Evolutionary conservation across 37 sponge, comb jelly and placozoan genomes (phyloP), one percentile per base, ranked within the genome.

Genomic region (Beroe forskalii): DNA sequence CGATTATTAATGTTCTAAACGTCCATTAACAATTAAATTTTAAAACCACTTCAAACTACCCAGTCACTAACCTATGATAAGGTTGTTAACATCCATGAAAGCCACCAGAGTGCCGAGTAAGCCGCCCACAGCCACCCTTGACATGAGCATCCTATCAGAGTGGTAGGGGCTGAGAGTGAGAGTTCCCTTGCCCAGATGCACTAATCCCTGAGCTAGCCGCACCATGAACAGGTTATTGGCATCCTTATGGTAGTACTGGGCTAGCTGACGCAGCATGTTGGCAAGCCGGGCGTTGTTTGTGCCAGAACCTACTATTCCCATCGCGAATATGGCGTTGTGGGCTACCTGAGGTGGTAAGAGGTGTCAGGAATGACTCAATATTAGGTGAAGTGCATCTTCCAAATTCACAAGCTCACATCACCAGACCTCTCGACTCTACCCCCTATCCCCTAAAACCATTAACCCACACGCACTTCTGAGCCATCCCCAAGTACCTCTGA

Each of bases 281-380:
- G 94, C 99, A 60, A 97, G 76, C 0, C 99, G 64, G 17, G 99
- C 96, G 69, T 97, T 97, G 92, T 97, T 97, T n/a, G 99, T 97
- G 0, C 99, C 92, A 36, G 94, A 94, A 0, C 96, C 99, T 0
- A 97, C 95, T 40, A 97, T 90, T 0, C 99, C 99, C 95, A 97
- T 94, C 32, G 94, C 95, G 61, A 97, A 93, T 41, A 97, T 93
- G 43, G 99, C 99, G 90, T 94, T 97, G 90, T 95, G 93, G 3
- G 62, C 75, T 3, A 72, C 75, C 75, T 72, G 75, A 12, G 20
- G 94, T 14, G 20, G 67, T n/a, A n/a, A n/a, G n/a, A n/a, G n/a
- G n/a, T n/a, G n/a, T n/a, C n/a, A n/a, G n/a, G n/a, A n/a, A n/a
- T n/a, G n/a, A n/a, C n/a, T n/a, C n/a, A n/a, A n/a, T n/a, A n/a